phyloP scores from a whole-genome alignment of 2,888 invertebrate species.

The Coelopa pilipes region DNA sequence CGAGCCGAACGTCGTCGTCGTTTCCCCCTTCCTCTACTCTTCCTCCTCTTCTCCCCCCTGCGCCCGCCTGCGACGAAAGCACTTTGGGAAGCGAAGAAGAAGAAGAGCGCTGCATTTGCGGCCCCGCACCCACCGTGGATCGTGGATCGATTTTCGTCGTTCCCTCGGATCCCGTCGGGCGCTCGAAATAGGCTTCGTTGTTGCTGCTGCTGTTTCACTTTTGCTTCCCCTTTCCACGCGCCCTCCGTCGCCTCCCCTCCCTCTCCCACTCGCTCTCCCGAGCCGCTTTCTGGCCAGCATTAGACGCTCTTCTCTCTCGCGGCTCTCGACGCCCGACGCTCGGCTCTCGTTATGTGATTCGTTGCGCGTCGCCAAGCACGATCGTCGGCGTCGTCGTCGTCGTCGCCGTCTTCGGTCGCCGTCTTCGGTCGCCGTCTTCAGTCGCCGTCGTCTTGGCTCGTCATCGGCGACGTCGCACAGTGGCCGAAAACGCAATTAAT shows the following conservation, averaged over 20 bases:
- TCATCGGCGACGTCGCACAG: too few relatives aligned
- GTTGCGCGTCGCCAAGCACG: conserved; percentile 33
- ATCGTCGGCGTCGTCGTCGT: conserved; percentile 14
- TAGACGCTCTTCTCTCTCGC: conserved; percentile 13
- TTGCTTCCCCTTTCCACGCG: background rate
- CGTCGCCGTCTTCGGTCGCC: too few relatives aligned
- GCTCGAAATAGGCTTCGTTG: conserved; percentile 3
- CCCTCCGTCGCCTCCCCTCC: background rate
- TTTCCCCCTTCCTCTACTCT: too few relatives aligned
- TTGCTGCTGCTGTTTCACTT: background rate
- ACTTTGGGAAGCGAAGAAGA: background rate
- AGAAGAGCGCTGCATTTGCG: background rate
- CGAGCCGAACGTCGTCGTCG: background rate
- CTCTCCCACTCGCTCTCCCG: background rate
- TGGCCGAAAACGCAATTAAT: too few relatives aligned
- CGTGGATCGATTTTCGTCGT: background rate
- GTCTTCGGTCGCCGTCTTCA: too few relatives aligned
- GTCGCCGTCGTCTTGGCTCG: too few relatives aligned
- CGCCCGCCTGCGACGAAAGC: too few relatives aligned
- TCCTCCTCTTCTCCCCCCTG: too few relatives aligned
- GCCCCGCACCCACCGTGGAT: too few relatives aligned
- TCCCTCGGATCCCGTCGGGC: background rate
- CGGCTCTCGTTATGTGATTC: conserved; percentile 39
- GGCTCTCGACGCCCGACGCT: too few relatives aligned
- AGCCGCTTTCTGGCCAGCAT: too few relatives aligned